Evolutionary conservation across 1,140 invertebrate genomes (phyloP), one percentile per base, ranked within the genome.

Genomic region (Rhynchophorus ferrugineus): DNA sequence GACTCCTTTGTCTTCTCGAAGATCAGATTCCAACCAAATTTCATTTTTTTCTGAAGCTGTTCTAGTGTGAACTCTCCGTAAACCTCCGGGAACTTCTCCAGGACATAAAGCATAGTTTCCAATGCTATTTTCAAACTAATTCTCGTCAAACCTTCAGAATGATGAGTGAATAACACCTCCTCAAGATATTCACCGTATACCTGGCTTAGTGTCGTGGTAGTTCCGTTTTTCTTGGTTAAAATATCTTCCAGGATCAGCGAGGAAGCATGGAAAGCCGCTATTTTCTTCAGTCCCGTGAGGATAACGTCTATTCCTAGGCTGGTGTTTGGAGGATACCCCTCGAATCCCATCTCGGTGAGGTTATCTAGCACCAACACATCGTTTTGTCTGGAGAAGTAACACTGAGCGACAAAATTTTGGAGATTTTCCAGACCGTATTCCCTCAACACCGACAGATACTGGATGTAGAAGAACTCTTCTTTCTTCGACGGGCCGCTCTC

Each of bases 391-490:
- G 18, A 39, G 35, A 49, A 22, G 36, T 49, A 41, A 19, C 47
- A 49, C 6, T 42, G 38, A 6, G 47, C 17, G 16, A 37, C 36
- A 42, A 49, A 49, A 24, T 38, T 24, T 9, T 17, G 44, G 13
- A 47, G 13, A 5, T 17, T 14, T 20, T 6, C 3, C n/a, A 49
- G 2, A 3, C 36, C 47, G 18, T 14, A 16, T 5, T 33, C 19
- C 11, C 24, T 24, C 11, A 49, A 16, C 24, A 13, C 19, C 3
- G 47, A 21, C 20, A 49, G 18, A n/a, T 14, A 42, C 7, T 7
- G 11, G n/a, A 39, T 38, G 33, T 49, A 41, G 19, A 49, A 49
- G 36, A 49, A 49, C 19, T 49, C 47, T 41, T 49, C 47, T 19
- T 49, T 49, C 16, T 42, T 49, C 3, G 47, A 49, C n/a, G 17